These are phyloP conservation scores for Leptodirus hochenwartii DNA, from an alignment of 2,888 invertebrate species.

Conservation along the genomic window DNA sequence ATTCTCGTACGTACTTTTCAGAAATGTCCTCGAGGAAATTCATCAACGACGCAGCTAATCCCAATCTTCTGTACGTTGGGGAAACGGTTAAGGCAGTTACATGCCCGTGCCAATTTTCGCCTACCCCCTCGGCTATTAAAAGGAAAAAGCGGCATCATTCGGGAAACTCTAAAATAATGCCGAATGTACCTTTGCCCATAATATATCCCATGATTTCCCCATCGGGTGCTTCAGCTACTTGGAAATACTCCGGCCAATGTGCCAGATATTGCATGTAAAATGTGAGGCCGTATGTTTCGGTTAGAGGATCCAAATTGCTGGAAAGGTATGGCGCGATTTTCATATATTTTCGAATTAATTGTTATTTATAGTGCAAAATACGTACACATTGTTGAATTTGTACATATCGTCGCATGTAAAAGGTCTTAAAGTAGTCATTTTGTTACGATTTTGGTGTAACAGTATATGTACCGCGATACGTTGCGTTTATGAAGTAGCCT, in stretches of 20 bases:
- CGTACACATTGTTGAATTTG: slow-evolving; percentile 89
- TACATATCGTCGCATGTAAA: slow-evolving; percentile 91
- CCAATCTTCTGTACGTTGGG: slow-evolving; percentile 80
- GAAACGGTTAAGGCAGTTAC: slow-evolving; percentile 96
- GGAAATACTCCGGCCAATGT: slow-evolving; percentile 98
- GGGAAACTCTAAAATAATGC: no score
- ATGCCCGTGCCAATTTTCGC: slow-evolving; percentile 98
- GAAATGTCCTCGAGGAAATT: slow-evolving; percentile 88
- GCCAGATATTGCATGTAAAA: slow-evolving; percentile 97
- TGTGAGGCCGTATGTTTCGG: slow-evolving; percentile 88
- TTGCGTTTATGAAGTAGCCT: no score
- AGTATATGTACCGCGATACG: no score
- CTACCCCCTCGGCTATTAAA: slow-evolving; percentile 90
- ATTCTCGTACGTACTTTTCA: slow-evolving; percentile 50
- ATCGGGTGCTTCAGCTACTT: slow-evolving; percentile 88
- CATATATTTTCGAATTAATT: slow-evolving; percentile 6
- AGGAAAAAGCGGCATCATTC: no score
- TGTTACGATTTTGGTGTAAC: no score
- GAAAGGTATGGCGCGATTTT: slow-evolving; percentile 20
- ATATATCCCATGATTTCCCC: slow-evolving; percentile 99
- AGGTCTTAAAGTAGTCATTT: slow-evolving; percentile 82
- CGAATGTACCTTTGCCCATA: slow-evolving; percentile 32
- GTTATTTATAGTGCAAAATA: slow-evolving; percentile 17
- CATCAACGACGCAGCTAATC: slow-evolving; percentile 87
- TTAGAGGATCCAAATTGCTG: slow-evolving; percentile 91